Base-by-base conservation (phyloP, 2,888 invertebrate species). In the Synanthedon vespiformis region DNA sequence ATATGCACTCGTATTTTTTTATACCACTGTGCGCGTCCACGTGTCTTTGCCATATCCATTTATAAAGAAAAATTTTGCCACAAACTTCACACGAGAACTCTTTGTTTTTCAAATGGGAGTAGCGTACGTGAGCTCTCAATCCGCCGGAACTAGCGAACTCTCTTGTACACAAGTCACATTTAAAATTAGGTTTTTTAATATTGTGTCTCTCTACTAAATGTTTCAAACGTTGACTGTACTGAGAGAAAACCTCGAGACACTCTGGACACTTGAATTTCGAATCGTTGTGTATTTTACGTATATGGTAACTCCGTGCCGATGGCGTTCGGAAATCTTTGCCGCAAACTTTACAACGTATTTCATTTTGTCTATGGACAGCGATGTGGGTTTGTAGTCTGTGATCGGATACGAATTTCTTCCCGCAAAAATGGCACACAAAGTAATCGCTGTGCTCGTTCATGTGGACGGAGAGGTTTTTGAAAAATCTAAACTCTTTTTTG, bases 1-100 rank as follows among this genome's bases (percentile, higher is more conserved):
- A 58, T 22, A 72, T 66, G 55, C 86, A 87, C 54, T 74, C 68
- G 49, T 70, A 84, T 11, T 77, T 76, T 57, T 77, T 81, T 3
- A 67, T 69, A 0, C 71, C 54, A 18, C 54, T 50, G 18, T 61
- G 58, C 6, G 56, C 55, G 14, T 56, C 54, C 3, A 60, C 40
- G 54, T 62, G 62, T n/a, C 58, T 48, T 27, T 57, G 55, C 56
- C 59, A 57, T 40, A 56, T 58, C 62, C 59, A 61, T 52, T 61
- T 62, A 18, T 58, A 58, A 4, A 54, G 50, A n/a, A 61, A 62
- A 16, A 50, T 51, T 52, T 61, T 61, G 0, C 57, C 58, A 34
- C 63, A 64, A 6, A 56, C 44, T 2, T 58, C 53, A 16, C 62
- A 62, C 0, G 56, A 40, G 40, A 59, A 62, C 48, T 58, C 58